phyloP scores from a whole-genome alignment of 2,888 invertebrate species.

The Zootermopsis nevadensis region DNA sequence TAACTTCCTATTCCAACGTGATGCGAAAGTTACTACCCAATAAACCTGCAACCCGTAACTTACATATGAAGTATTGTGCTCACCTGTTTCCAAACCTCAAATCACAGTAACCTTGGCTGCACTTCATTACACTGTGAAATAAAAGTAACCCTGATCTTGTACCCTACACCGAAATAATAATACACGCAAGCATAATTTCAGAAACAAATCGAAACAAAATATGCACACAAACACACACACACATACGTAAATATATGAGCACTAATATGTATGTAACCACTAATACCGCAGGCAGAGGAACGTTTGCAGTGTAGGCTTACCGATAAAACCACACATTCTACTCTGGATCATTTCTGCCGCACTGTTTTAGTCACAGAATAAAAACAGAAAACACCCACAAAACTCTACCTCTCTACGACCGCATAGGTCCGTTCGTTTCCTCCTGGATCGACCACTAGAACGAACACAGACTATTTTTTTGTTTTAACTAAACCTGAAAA shows the following conservation, averaged over 20 bases:
- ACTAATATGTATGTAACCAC: neutral
- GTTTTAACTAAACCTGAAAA: neutral
- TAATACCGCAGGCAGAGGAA: neutral
- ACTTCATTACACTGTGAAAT: neutral
- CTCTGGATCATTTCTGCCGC: neutral
- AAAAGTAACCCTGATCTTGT: neutral
- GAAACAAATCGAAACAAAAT: conserved; percentile 19
- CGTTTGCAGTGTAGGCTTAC: neutral
- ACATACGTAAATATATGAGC: neutral
- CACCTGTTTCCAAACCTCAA: neutral
- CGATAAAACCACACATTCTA: neutral
- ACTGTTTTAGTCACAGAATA: neutral
- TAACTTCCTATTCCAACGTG: no score
- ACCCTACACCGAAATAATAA: neutral
- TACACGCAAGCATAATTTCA: neutral
- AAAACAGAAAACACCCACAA: conserved; percentile 16
- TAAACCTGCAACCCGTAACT: no score
- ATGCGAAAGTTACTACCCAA: no score
- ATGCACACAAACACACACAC: conserved; percentile 13
- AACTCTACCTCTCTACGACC: neutral
- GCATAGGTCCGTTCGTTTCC: conserved; percentile 8
- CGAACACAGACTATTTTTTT: neutral
- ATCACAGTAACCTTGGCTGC: neutral
- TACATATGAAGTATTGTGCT: neutral
- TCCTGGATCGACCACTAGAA: neutral